Percentiles rank a stretch among this genome's conserved stretches.
Evolutionary conservation across 1,140 invertebrate species (phyloP).

Genomic region (Telenomus remus): DNA sequence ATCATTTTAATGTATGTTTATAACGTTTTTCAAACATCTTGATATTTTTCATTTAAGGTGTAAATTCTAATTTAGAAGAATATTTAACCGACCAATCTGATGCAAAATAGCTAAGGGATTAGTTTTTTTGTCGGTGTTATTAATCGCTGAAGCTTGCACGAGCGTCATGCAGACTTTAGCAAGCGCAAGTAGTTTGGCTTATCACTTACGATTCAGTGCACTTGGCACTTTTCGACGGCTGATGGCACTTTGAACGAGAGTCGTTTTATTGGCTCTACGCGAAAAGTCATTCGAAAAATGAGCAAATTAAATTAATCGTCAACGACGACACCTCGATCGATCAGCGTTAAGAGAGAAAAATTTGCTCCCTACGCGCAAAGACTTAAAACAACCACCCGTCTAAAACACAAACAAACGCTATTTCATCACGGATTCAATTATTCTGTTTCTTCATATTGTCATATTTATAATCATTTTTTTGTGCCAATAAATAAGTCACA

Average conservation of each 20-base stretch:
- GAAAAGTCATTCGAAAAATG: constrained; percentile 47
- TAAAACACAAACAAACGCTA: no score
- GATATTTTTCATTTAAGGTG: no score
- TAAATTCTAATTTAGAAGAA: no score
- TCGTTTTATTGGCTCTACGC: constrained; percentile 43
- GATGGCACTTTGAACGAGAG: constrained; percentile 42
- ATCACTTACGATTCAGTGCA: constrained; percentile 54
- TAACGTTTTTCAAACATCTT: no score
- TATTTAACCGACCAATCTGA: no score
- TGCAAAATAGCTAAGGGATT: no score
- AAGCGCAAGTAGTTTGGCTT: constrained; percentile 50
- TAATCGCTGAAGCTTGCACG: constrained; percentile 23
- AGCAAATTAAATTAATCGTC: constrained; percentile 47
- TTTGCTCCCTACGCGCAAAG: background rate
- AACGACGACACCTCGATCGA: constrained; percentile 22
- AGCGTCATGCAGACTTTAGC: constrained; percentile 16
- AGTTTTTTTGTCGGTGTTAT: background rate
- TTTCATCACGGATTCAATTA: no score
- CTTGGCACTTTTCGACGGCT: constrained; percentile 40
- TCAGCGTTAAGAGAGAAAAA: background rate
- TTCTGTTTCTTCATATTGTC: no score
- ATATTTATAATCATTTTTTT: no score
- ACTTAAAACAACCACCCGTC: background rate
- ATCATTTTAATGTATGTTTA: no score
- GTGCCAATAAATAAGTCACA: no score